phyloP scores from a whole-genome alignment of 2,113 vertebrate genomes.

The Esox niger region DNA sequence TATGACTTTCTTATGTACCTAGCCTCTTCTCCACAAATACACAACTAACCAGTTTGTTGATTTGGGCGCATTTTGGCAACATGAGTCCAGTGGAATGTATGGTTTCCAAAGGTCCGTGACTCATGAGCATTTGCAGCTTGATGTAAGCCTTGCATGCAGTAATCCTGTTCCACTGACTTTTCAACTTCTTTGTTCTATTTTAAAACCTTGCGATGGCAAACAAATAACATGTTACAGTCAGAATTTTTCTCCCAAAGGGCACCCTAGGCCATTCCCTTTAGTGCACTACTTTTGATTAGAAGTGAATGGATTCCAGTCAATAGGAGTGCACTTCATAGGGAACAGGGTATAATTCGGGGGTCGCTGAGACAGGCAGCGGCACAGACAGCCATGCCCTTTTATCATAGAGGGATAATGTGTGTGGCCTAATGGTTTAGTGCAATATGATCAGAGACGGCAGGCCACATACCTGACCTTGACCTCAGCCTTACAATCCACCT shows the following conservation, averaged over 20 bases:
- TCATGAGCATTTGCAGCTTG: conserved; percentile 30
- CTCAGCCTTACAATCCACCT: too few species aligned
- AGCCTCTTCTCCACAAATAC: conserved; percentile 1
- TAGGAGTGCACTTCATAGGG: too few species aligned
- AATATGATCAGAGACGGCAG: conserved; percentile 49
- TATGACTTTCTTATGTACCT: neutral
- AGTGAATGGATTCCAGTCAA: too few species aligned
- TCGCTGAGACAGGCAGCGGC: too few species aligned
- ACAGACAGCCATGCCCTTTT: conserved; percentile 63
- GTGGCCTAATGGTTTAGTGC: conserved; percentile 55
- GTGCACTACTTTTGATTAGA: conserved; percentile 40
- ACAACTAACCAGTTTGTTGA: neutral
- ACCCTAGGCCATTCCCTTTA: too few species aligned
- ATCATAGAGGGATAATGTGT: conserved; percentile 45
- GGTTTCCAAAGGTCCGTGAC: conserved; percentile 48
- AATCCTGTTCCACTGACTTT: conserved; percentile 35
- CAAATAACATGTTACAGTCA: conserved; percentile 48
- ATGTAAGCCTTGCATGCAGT: conserved; percentile 30
- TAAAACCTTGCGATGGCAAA: conserved; percentile 62
- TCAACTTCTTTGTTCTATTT: conserved; percentile 60
- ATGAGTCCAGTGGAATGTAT: neutral
- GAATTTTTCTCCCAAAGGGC: conserved; percentile 22
- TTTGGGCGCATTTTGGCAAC: conserved; percentile 1
- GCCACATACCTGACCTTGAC: conserved; percentile 49
- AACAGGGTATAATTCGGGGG: too few species aligned